A percentile compares a stretch with the other conserved stretches of the same genome.
phyloP scores from a whole-genome alignment of 64 coral and sea anemone genomes.

The Platygyra sinensis region DNA sequence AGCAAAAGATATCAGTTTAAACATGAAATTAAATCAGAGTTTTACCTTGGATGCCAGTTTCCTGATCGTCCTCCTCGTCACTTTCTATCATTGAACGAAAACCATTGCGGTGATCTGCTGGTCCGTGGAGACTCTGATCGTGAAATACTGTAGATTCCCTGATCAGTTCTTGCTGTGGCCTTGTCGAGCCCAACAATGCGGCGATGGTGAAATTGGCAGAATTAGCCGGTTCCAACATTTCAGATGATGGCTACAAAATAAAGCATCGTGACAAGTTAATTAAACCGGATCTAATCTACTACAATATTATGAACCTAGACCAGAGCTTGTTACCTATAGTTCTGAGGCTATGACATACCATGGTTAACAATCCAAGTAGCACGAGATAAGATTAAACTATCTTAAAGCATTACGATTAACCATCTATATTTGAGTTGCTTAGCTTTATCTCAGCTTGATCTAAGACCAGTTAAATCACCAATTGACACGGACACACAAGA shows the following conservation, averaged over 20 bases:
- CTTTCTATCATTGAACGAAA: constrained; percentile 12
- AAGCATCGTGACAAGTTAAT: background rate
- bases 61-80: constrained; percentile 12
- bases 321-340: too few species aligned
- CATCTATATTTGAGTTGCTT: background rate
- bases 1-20: background rate
- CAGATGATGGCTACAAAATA: background rate
- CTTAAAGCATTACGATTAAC: background rate
- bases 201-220: constrained; percentile 63
- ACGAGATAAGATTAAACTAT: too few species aligned
- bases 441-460: background rate
- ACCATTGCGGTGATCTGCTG: background rate
- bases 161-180: constrained; percentile 23
- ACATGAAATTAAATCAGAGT: too few species aligned
- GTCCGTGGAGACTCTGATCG: background rate
- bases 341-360: too few species aligned
- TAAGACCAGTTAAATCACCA: background rate
- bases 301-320: too few species aligned
- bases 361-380: background rate
- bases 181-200: constrained; percentile 46
- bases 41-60: constrained; percentile 15
- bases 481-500: background rate
- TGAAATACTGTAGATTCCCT: background rate
- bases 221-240: constrained; percentile 61
- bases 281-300: background rate